Evolutionary conservation across 2,113 vertebrate species (phyloP).

Genomic region (Sylvicapra grimmia): DNA sequence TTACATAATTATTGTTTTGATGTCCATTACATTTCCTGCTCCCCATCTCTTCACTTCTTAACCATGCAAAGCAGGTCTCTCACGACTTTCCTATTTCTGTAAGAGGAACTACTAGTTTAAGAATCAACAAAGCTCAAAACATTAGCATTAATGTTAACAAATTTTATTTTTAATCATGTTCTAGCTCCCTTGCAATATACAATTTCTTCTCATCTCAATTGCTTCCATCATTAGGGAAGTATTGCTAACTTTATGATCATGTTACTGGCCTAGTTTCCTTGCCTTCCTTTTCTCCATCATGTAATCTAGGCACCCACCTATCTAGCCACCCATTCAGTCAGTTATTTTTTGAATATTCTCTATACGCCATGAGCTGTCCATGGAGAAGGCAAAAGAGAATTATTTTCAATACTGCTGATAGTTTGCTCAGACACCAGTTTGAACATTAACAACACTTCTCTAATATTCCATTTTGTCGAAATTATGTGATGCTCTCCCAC

Average conservation of each 20-base stretch:
- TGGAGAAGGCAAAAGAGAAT: background rate
- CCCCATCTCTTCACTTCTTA: background rate
- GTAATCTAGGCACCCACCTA: background rate
- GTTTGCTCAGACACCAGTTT: background rate
- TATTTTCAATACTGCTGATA: background rate
- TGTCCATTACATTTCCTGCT: background rate
- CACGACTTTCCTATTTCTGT: background rate
- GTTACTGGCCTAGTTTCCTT: background rate
- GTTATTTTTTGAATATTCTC: background rate
- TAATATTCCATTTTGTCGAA: background rate
- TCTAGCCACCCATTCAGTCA: background rate
- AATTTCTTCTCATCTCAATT: background rate
- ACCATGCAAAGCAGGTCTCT: background rate
- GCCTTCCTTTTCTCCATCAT: background rate
- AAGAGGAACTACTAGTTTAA: background rate
- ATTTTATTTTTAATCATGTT: background rate
- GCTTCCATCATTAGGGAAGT: background rate
- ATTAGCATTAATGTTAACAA: background rate
- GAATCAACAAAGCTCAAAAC: background rate
- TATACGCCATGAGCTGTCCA: background rate
- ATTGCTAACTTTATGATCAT: background rate
- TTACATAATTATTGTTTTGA: background rate
- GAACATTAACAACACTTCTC: background rate
- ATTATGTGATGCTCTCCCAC: background rate
- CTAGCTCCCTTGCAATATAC: background rate